These are phyloP conservation scores for Plecturocebus donacophilus DNA, from an alignment of 2,113 vertebrate species.

Conservation along the genomic window DNA sequence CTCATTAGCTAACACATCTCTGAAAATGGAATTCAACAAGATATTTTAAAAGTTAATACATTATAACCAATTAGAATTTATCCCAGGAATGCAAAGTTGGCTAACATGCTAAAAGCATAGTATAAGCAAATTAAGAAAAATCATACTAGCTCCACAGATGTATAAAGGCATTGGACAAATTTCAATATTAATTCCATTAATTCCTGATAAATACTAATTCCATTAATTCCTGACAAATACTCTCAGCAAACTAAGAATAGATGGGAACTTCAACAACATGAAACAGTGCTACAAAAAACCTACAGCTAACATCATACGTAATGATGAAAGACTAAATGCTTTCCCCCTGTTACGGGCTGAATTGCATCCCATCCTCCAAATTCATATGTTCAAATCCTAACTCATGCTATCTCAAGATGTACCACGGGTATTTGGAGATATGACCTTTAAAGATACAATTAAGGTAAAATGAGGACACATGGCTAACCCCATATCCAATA, in stretches of 20 bases:
- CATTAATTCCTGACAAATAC: not conserved
- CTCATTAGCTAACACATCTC: not conserved
- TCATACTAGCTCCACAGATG: not conserved
- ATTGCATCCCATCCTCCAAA: no score
- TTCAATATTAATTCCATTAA: not conserved
- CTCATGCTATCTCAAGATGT: not conserved
- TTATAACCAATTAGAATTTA: not conserved
- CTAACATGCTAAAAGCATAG: not conserved
- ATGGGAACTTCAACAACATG: not conserved
- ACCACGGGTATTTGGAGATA: not conserved
- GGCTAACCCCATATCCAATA: not conserved
- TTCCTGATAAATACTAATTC: not conserved
- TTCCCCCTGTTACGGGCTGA: not conserved
- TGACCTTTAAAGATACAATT: not conserved
- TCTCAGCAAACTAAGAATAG: not conserved
- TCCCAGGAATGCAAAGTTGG: not conserved
- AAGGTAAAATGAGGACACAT: not conserved
- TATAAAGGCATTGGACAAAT: not conserved
- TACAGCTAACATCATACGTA: not conserved
- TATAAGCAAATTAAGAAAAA: conserved; percentile 1
- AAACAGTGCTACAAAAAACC: not conserved
- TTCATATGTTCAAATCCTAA: not conserved
- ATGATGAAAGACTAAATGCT: not conserved
- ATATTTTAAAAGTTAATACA: not conserved
- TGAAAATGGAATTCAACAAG: not conserved